Evolutionary conservation across 1,140 invertebrate species (phyloP).

Genomic region (Hyles vespertilio): DNA sequence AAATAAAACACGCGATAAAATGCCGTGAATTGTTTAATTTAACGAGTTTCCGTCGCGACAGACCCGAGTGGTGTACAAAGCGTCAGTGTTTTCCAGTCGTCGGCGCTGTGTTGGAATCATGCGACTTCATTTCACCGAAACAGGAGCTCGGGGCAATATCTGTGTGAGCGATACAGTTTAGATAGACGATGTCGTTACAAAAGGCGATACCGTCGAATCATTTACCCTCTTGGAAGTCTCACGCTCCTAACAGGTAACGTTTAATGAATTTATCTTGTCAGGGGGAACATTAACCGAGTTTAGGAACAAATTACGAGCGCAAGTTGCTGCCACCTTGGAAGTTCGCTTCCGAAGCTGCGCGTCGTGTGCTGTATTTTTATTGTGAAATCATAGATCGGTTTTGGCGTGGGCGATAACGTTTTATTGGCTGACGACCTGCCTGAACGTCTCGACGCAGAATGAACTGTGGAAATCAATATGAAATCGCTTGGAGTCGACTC

Average conservation of each 20-base stretch:
- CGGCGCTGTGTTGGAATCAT: too few species aligned
- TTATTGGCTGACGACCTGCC: conserved; percentile 11
- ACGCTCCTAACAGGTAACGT: conserved; percentile 40
- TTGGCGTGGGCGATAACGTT: conserved; percentile 44
- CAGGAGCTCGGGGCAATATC: neutral
- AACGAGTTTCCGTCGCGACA: too few species aligned
- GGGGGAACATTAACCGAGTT: conserved; percentile 69
- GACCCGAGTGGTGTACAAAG: neutral
- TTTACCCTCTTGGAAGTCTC: conserved; percentile 31
- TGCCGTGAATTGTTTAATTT: too few species aligned
- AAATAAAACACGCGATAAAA: too few species aligned
- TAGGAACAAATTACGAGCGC: conserved; percentile 65
- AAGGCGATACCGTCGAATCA: conserved; percentile 17
- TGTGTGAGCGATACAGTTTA: conserved; percentile 18
- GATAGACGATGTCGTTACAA: conserved; percentile 40
- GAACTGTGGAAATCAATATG: conserved; percentile 32
- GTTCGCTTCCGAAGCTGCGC: conserved; percentile 41
- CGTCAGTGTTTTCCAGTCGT: too few species aligned
- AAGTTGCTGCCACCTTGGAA: conserved; percentile 61
- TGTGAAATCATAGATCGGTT: conserved; percentile 40
- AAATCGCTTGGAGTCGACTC: conserved; percentile 14
- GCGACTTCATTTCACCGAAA: too few species aligned
- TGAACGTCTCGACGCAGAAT: conserved; percentile 16
- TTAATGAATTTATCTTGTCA: conserved; percentile 72
- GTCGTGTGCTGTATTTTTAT: neutral